A percentile compares a stretch with the other conserved stretches of the same genome.
These are phyloP conservation scores for Rhynchomys soricoides DNA, from an alignment of 2,113 vertebrate genomes.

Conservation along the genomic window DNA sequence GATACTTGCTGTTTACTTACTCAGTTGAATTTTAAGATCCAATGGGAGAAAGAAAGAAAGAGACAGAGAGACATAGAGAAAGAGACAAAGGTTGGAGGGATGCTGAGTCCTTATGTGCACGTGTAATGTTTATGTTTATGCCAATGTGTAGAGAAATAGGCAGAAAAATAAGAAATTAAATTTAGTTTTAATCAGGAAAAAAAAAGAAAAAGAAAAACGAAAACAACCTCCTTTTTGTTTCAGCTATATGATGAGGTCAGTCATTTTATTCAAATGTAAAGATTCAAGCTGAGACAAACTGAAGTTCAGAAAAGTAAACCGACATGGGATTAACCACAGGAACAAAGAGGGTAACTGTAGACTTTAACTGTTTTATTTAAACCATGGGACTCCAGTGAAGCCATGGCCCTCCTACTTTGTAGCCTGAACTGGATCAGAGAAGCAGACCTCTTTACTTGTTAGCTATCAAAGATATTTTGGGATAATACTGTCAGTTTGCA, in stretches of 20 bases:
- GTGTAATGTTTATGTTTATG: background rate
- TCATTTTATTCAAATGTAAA: background rate
- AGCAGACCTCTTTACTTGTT: conserved; percentile 40
- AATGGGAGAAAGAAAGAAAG: background rate
- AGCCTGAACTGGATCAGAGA: background rate
- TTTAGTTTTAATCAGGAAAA: background rate
- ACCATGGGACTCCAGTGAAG: background rate
- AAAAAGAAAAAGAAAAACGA: too few relatives aligned
- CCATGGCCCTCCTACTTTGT: background rate
- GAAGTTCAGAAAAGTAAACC: background rate
- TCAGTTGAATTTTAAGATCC: background rate
- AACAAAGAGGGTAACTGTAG: background rate
- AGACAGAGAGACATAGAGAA: too few relatives aligned
- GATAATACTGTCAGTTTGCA: conserved; percentile 49
- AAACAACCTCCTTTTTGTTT: background rate
- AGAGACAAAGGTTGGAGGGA: background rate
- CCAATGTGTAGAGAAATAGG: background rate
- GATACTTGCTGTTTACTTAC: background rate
- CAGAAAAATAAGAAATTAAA: background rate
- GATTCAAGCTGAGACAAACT: conserved; percentile 4
- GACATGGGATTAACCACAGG: background rate
- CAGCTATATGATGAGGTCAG: background rate
- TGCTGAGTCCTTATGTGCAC: background rate
- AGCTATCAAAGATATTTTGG: conserved; percentile 56
- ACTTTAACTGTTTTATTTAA: background rate